Conservation (phyloP, 2,888 invertebrate genomes). For the Xanthia togata region DNA sequence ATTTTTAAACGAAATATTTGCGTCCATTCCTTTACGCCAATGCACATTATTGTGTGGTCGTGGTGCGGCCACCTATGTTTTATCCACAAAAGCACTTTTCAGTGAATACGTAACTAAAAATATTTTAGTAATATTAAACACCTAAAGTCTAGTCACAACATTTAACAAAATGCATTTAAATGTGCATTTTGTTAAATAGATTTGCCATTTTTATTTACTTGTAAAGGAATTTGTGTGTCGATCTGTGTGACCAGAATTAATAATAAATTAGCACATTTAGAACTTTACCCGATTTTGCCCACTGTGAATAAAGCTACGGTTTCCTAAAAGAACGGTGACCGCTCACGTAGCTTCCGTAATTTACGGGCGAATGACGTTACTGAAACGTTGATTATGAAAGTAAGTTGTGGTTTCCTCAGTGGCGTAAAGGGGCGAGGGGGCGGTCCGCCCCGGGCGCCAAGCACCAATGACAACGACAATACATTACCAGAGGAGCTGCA, state of each 20-base stretch:
- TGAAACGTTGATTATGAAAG: no score
- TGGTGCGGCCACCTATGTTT: neutral
- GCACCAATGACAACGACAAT: no score
- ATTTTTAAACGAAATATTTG: slow-evolving; percentile 40
- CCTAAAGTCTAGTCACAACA: neutral
- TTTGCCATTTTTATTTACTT: slow-evolving; percentile 24
- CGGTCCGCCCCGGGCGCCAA: no score
- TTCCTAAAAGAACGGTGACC: no score
- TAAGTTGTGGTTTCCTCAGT: no score
- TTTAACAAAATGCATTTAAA: neutral
- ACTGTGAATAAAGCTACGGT: slow-evolving; percentile 25
- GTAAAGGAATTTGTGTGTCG: slow-evolving; percentile 37
- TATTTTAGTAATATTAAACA: neutral
- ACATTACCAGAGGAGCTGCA: no score
- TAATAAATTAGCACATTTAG: slow-evolving; percentile 24
- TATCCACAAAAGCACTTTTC: neutral
- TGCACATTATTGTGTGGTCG: neutral
- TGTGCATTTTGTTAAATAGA: neutral
- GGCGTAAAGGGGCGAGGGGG: no score
- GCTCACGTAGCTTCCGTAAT: no score
- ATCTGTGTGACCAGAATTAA: slow-evolving; percentile 48
- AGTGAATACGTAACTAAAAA: rapidly evolving
- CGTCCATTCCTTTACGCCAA: slow-evolving; percentile 4
- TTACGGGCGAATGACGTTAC: no score
- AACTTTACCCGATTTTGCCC: slow-evolving; percentile 34